A percentile compares a stretch with the other conserved stretches of the same genome.
Conservation (phyloP, 2,888 invertebrate species). For the Chrysomela aeneicollis region DNA sequence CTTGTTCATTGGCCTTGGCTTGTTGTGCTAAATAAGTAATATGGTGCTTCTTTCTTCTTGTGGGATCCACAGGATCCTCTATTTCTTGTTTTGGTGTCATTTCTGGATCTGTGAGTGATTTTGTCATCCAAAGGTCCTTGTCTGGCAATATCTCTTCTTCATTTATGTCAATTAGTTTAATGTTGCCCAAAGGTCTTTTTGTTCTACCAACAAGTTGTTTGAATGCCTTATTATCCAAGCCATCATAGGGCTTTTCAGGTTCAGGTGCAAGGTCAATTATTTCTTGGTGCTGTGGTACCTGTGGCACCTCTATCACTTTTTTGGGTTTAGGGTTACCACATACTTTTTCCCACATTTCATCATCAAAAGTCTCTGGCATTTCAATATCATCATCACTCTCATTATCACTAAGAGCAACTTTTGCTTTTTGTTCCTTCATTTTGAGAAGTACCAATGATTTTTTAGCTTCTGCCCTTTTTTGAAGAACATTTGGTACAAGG, state of each 20-base stretch:
- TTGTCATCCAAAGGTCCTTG: slow-evolving; percentile 82
- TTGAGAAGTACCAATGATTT: slow-evolving; percentile 32
- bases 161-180: slow-evolving; percentile 83
- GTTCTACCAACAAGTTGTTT: slow-evolving; percentile 74
- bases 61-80: slow-evolving; percentile 64
- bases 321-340: slow-evolving; percentile 61
- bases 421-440: slow-evolving; percentile 22
- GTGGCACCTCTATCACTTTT: slow-evolving; percentile 61
- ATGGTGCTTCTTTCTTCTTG: slow-evolving; percentile 86
- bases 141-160: slow-evolving; percentile 78
- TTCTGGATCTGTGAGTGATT: slow-evolving; percentile 78
- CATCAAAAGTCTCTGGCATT: slow-evolving; percentile 60
- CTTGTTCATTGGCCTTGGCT: slow-evolving; percentile 94
- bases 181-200: slow-evolving; percentile 70
- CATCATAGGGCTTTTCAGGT: slow-evolving; percentile 60
- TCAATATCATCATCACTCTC: slow-evolving; percentile 52
- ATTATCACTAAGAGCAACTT: slow-evolving; percentile 42
- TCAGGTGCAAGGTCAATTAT: slow-evolving; percentile 62
- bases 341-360: slow-evolving; percentile 63
- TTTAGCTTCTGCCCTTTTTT: slow-evolving; percentile 39
- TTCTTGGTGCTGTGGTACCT: slow-evolving; percentile 60
- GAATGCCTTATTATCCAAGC: slow-evolving; percentile 67
- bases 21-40: slow-evolving; percentile 93
- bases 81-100: slow-evolving; percentile 62
- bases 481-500: slow-evolving; percentile 34